phyloP scores from a whole-genome alignment of 2,888 invertebrate species.

The Camponotus fellah region DNA sequence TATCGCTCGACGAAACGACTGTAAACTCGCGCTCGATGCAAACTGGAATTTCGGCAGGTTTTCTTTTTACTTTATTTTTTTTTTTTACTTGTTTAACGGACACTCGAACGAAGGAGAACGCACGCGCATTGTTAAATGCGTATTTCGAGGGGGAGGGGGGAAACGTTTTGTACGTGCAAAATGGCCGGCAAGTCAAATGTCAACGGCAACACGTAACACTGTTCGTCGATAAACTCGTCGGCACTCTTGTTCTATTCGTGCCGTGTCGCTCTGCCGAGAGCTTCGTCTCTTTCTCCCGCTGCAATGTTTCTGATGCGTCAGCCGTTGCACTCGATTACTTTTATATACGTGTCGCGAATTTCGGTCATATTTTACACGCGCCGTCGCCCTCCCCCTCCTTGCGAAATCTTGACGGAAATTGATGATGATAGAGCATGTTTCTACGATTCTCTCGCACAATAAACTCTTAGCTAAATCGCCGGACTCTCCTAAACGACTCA shows the following conservation, averaged over 20 bases:
- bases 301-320: conserved; percentile 16
- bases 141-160: not conserved
- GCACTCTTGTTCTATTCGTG: conserved; percentile 27
- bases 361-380: conserved; percentile 33
- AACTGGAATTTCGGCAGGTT: not conserved
- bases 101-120: not conserved
- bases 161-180: conserved; percentile 39
- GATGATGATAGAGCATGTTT: not conserved
- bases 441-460: not conserved
- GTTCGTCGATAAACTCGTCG: conserved; percentile 47
- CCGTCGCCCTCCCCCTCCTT: not conserved
- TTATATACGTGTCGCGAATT: conserved; percentile 19
- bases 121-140: not conserved
- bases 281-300: not conserved
- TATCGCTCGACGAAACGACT: not conserved
- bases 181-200: conserved; percentile 44
- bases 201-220: conserved; percentile 26
- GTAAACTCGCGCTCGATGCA: not conserved
- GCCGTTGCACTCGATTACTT: conserved; percentile 22
- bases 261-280: conserved; percentile 8
- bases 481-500: not conserved
- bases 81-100: not conserved
- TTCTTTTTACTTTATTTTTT: not conserved
- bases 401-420: conserved; percentile 16
- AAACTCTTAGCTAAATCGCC: not conserved